Conservation (phyloP, 2,113 vertebrate genomes). For the Cathartes aura region DNA sequence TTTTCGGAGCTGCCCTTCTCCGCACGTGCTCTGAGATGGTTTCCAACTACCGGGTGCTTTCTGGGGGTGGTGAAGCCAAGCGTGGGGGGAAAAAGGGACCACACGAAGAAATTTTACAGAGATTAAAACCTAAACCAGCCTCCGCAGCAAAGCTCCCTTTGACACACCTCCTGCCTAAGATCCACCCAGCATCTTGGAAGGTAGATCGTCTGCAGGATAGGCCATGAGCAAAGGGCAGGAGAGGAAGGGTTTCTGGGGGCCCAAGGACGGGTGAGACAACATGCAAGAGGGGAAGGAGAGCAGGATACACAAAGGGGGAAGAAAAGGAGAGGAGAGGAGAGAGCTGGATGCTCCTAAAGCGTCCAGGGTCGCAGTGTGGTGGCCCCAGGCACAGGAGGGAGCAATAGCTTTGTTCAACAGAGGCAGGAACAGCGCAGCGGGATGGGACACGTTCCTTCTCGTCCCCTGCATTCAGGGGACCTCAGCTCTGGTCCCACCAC, state of each 20-base stretch:
- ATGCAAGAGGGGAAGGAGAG: neutral
- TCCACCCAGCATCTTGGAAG: neutral
- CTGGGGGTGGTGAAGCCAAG: neutral
- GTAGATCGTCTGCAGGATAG: neutral
- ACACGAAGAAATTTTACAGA: fast-evolving
- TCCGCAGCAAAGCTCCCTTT: neutral
- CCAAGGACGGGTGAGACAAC: fast-evolving
- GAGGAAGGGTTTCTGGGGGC: neutral
- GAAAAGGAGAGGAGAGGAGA: neutral
- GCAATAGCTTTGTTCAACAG: neutral
- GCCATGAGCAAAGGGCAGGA: neutral
- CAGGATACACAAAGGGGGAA: fast-evolving
- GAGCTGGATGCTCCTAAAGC: neutral
- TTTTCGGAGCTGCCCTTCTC: conserved; percentile 34
- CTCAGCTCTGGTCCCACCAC: neutral
- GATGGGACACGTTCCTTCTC: neutral
- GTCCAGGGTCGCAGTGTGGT: neutral
- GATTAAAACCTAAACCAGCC: neutral
- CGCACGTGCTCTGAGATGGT: neutral
- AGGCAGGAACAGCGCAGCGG: neutral
- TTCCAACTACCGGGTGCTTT: fast-evolving
- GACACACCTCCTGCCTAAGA: neutral
- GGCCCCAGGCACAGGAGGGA: neutral
- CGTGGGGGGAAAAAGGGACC: neutral
- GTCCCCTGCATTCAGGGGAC: neutral